phyloP scores from a whole-genome alignment of 92 coral and sea anemone genomes.

The Porites lobata region DNA sequence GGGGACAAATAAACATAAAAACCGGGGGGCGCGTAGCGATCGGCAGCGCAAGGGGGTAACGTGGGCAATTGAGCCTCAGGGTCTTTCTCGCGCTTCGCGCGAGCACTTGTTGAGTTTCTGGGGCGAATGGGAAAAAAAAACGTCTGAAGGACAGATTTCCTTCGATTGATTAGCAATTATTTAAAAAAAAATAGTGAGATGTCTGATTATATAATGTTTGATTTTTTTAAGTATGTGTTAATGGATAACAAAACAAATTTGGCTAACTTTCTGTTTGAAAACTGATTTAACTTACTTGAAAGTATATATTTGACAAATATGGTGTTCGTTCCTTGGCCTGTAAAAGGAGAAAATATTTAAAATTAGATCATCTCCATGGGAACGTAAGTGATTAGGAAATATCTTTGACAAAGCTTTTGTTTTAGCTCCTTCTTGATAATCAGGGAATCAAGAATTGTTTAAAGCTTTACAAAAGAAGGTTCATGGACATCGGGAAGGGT shows the following conservation, averaged over 20 bases:
- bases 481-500: not conserved
- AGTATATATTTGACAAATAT: not conserved
- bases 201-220: not conserved
- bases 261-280: not conserved
- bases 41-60: too few species aligned
- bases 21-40: too few species aligned
- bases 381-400: constrained; percentile 3
- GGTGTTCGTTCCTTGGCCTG: not conserved
- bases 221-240: not conserved
- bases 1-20: too few species aligned
- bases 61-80: too few species aligned
- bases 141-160: too few species aligned
- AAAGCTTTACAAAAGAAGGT: not conserved
- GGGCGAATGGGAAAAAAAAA: too few species aligned
- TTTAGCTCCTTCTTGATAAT: not conserved
- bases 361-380: constrained; percentile 5
- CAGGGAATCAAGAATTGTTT: not conserved
- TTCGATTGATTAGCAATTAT: too few species aligned
- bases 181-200: not conserved
- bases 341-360: not conserved
- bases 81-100: too few species aligned
- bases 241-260: not conserved
- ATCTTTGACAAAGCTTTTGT: not conserved
- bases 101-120: too few species aligned
- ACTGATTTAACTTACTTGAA: not conserved